These are phyloP conservation scores for Ancistrus triradiatus DNA, from an alignment of 2,113 vertebrate species.

Conservation along the genomic window DNA sequence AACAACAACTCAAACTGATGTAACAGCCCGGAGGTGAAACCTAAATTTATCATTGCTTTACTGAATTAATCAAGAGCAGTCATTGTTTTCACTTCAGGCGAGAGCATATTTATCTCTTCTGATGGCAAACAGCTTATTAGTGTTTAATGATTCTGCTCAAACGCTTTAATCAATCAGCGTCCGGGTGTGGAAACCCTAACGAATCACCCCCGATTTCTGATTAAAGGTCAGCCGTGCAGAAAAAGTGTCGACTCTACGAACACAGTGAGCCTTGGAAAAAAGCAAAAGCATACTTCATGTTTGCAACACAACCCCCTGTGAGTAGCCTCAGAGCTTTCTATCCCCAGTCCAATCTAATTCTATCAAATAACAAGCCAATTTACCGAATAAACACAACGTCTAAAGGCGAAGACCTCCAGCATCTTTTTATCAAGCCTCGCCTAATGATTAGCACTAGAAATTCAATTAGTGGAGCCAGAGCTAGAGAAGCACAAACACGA, in stretches of 20 bases:
- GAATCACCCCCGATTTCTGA: constrained; percentile 1
- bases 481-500: constrained; percentile 1
- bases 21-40: constrained; percentile 18
- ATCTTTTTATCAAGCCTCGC: constrained; percentile 7
- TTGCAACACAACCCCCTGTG: neutral
- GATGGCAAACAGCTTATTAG: constrained; percentile 32
- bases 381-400: constrained; percentile 4
- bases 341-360: neutral
- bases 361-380: neutral
- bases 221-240: constrained; percentile 24
- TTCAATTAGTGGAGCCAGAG: constrained; percentile 25
- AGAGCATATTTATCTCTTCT: constrained; percentile 28
- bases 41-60: constrained; percentile 7
- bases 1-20: constrained; percentile 8
- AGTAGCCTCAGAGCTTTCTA: neutral
- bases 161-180: constrained; percentile 18
- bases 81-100: constrained; percentile 39
- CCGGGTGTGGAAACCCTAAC: constrained; percentile 3
- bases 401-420: neutral
- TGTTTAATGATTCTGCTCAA: constrained; percentile 26
- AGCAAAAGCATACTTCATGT: neutral
- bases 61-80: constrained; percentile 41
- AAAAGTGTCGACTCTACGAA: neutral
- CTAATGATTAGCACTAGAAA: constrained; percentile 30
- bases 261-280: neutral